Conservation (phyloP, 2,888 invertebrate genomes). For the Phania funesta region DNA sequence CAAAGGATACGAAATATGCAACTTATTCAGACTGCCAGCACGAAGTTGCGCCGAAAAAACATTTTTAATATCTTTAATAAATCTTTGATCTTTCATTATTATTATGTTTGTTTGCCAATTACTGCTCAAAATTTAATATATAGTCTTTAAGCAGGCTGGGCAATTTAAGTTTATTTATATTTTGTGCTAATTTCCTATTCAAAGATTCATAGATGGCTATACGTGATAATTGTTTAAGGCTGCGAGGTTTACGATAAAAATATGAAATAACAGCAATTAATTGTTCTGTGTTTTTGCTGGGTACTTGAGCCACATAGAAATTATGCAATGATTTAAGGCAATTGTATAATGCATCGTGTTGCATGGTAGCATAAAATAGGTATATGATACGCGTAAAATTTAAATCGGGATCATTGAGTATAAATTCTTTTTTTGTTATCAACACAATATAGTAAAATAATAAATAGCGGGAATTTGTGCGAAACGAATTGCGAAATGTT, state of each 20-base stretch:
- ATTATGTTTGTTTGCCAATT: conserved; percentile 60
- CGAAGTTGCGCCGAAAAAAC: too few relatives aligned
- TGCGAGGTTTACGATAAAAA: conserved; percentile 85
- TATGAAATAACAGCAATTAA: conserved; percentile 84
- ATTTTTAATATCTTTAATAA: too few relatives aligned
- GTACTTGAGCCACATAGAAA: conserved; percentile 84
- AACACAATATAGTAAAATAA: conserved; percentile 87
- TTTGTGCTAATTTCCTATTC: conserved; percentile 84
- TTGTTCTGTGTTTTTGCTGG: conserved; percentile 84
- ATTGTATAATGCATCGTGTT: conserved; percentile 85
- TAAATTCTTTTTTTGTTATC: conserved; percentile 85
- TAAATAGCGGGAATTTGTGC: conserved; percentile 82
- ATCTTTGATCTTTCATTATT: too few relatives aligned
- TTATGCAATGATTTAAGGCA: conserved; percentile 86
- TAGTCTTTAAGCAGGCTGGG: conserved; percentile 86
- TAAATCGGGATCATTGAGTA: conserved; percentile 83
- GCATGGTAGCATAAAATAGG: conserved; percentile 85
- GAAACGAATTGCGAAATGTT: conserved; percentile 80
- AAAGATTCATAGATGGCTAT: conserved; percentile 86
- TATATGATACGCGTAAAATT: conserved; percentile 85
- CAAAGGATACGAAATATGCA: too few relatives aligned
- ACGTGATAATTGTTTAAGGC: conserved; percentile 87
- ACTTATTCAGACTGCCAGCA: too few relatives aligned
- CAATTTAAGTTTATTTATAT: conserved; percentile 85
- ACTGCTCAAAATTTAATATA: conserved; percentile 84